Conservation (phyloP, 2,113 vertebrate species). For the Campylomormyrus tamandua region DNA sequence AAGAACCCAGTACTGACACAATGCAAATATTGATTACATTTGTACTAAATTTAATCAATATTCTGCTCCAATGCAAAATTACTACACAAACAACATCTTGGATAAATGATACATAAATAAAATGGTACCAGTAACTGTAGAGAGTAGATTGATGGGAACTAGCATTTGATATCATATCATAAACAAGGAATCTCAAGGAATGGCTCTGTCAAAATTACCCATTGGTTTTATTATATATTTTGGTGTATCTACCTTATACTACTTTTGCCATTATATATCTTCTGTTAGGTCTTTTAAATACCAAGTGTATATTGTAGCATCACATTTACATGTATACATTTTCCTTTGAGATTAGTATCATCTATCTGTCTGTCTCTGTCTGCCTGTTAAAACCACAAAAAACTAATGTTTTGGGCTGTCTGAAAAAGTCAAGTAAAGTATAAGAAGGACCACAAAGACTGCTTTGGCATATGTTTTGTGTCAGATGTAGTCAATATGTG, state of each 20-base stretch:
- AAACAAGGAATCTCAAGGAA: too few species aligned
- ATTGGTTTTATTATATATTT: neutral
- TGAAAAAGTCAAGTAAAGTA: neutral
- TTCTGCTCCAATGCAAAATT: neutral
- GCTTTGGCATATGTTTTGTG: neutral
- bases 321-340: neutral
- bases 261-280: neutral
- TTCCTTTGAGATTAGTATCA: neutral
- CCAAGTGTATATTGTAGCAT: neutral
- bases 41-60: neutral
- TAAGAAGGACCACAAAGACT: neutral
- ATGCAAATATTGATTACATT: neutral
- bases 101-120: neutral
- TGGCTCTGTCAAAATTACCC: neutral
- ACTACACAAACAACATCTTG: neutral
- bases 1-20: neutral
- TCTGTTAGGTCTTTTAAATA: neutral
- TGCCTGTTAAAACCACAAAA: neutral
- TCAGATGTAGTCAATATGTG: neutral
- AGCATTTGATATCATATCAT: neutral
- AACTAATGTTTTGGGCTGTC: neutral
- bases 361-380: neutral
- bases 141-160: neutral
- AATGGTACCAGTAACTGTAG: neutral
- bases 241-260: neutral